Evolutionary conservation across 2,797 vertebrate genomes (phyloP).

Genomic region (Odontamblyopus rebecca): DNA sequence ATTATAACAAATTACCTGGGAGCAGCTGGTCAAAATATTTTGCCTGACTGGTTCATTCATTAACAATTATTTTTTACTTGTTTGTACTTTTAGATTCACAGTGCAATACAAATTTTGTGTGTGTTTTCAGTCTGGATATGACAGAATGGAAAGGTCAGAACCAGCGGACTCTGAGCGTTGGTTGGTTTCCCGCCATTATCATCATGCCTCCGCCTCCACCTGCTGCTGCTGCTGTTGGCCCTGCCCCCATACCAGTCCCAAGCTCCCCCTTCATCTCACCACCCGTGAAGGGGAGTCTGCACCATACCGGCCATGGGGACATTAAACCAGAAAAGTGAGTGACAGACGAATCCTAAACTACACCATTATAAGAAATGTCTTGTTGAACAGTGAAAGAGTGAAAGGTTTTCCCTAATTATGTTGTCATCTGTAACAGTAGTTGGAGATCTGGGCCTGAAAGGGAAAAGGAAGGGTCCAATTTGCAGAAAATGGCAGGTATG

Average conservation of each 20-base stretch:
- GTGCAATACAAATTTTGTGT: neutral
- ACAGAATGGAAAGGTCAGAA: constrained; percentile 88
- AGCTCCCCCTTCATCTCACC: constrained; percentile 57
- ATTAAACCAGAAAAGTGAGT: constrained; percentile 74
- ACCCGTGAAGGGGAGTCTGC: constrained; percentile 74
- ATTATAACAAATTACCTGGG: too few species aligned
- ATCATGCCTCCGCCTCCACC: constrained; percentile 32
- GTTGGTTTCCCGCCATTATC: constrained; percentile 79
- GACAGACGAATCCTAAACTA: neutral
- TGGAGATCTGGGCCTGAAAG: constrained; percentile 45
- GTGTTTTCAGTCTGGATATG: constrained; percentile 74
- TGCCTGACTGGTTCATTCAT: too few species aligned
- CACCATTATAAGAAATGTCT: neutral
- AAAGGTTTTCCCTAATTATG: neutral
- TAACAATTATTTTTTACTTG: neutral
- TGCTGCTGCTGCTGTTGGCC: constrained; percentile 10
- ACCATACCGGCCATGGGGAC: constrained; percentile 75
- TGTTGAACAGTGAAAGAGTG: neutral
- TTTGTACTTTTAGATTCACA: neutral
- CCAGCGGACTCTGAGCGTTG: constrained; percentile 78
- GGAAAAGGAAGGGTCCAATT: constrained; percentile 70
- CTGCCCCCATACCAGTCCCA: constrained; percentile 6
- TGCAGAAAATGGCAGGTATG: constrained; percentile 79
- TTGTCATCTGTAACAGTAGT: constrained; percentile 25
- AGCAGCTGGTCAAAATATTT: too few species aligned